phyloP scores from a whole-genome alignment of 2,113 vertebrate genomes.

The Pteruthius melanotis region DNA sequence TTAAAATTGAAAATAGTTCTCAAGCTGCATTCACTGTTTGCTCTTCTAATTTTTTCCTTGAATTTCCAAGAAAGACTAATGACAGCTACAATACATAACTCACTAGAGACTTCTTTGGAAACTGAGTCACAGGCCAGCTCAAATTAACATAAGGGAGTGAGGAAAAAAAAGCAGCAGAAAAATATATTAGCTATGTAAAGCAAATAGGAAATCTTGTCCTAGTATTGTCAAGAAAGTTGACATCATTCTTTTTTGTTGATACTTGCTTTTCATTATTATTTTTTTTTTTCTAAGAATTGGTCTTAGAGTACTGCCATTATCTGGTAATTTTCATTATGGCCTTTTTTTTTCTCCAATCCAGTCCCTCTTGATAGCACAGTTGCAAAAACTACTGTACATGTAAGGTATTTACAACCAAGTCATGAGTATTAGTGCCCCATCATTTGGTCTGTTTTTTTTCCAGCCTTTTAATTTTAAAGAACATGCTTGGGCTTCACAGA shows the following conservation, averaged over 20 bases:
- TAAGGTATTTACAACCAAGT: background rate
- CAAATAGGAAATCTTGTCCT: background rate
- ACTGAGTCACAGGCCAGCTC: background rate
- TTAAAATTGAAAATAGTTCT: background rate
- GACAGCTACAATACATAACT: background rate
- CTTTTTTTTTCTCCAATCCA: background rate
- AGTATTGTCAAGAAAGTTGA: background rate
- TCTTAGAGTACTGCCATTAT: background rate
- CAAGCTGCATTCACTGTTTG: background rate
- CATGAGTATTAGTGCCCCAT: background rate
- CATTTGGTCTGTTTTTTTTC: background rate
- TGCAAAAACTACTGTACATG: background rate
- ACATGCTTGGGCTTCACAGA: background rate
- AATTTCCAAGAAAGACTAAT: background rate
- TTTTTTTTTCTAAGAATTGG: background rate
- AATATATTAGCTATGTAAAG: background rate
- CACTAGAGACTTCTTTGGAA: background rate
- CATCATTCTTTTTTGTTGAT: background rate
- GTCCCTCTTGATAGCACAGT: background rate
- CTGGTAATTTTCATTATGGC: background rate
- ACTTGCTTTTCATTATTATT: background rate
- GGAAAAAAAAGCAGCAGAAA: background rate
- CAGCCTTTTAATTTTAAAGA: background rate
- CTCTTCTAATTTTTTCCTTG: background rate
- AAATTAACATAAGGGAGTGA: background rate